These are phyloP conservation scores for Dyspetes luteomarginatus DNA, from an alignment of 2,888 invertebrate species.

Conservation along the genomic window DNA sequence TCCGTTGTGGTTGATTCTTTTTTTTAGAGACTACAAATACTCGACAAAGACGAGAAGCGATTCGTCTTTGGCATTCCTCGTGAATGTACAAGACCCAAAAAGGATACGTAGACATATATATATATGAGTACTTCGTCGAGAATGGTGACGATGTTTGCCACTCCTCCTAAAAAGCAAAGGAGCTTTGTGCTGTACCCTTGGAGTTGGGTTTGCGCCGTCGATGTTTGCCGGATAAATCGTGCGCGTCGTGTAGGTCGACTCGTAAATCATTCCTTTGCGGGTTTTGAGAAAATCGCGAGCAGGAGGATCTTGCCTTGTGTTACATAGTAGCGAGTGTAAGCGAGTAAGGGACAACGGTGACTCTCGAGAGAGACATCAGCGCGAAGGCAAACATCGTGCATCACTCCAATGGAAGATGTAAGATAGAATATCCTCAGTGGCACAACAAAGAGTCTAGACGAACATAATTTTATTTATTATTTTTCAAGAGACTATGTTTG, in stretches of 20 bases:
- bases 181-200: constrained; percentile 18
- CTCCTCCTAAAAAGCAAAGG: too few species aligned
- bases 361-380: constrained; percentile 56
- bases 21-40: too few species aligned
- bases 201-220: constrained; percentile 18
- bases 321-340: not conserved
- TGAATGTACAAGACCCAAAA: too few species aligned
- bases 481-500: not conserved
- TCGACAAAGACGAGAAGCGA: too few species aligned
- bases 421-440: constrained; percentile 23
- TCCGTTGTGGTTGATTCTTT: too few species aligned
- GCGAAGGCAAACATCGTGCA: constrained; percentile 59
- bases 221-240: constrained; percentile 54
- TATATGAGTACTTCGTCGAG: too few species aligned
- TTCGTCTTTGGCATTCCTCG: too few species aligned
- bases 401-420: constrained; percentile 44
- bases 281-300: constrained; percentile 40
- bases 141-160: too few species aligned
- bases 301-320: constrained; percentile 32
- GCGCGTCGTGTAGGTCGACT: constrained; percentile 49
- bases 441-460: constrained; percentile 26
- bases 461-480: constrained; percentile 5
- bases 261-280: constrained; percentile 64
- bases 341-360: constrained; percentile 20
- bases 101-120: too few species aligned